Conservation (phyloP, 92 coral and sea anemone genomes). For the Virgularia gustaviana region DNA sequence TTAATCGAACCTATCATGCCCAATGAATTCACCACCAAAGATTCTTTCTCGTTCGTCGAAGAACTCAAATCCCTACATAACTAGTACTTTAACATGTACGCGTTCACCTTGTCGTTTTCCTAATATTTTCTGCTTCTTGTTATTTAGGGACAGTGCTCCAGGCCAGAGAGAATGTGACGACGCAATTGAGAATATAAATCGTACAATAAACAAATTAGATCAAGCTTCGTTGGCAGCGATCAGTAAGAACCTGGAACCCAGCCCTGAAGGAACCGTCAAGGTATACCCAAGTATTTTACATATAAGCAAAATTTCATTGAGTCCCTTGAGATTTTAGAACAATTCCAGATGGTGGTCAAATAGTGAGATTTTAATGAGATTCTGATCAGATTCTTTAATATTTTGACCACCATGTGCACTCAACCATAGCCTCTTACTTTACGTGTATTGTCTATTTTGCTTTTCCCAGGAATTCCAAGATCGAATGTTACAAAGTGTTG, state of each 20-base stretch:
- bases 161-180: conserved; percentile 98
- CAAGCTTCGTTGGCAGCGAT: conserved; percentile 94
- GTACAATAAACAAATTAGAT: conserved; percentile 87
- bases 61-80: too few relatives aligned
- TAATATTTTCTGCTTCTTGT: background rate
- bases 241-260: conserved; percentile 77
- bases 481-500: conserved; percentile 88
- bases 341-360: too few relatives aligned
- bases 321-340: too few relatives aligned
- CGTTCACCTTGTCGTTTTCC: background rate
- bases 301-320: too few relatives aligned
- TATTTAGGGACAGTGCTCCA: conserved; percentile 92
- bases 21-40: too few relatives aligned
- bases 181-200: conserved; percentile 79
- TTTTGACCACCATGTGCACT: too few relatives aligned
- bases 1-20: too few relatives aligned
- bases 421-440: background rate
- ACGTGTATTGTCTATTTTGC: background rate
- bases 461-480: conserved; percentile 81
- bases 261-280: conserved; percentile 75
- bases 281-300: too few relatives aligned
- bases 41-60: too few relatives aligned
- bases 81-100: background rate
- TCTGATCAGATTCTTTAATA: too few relatives aligned
- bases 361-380: too few relatives aligned